Conservation (phyloP, 2,888 invertebrate genomes). For the Uloborus plumipes region DNA sequence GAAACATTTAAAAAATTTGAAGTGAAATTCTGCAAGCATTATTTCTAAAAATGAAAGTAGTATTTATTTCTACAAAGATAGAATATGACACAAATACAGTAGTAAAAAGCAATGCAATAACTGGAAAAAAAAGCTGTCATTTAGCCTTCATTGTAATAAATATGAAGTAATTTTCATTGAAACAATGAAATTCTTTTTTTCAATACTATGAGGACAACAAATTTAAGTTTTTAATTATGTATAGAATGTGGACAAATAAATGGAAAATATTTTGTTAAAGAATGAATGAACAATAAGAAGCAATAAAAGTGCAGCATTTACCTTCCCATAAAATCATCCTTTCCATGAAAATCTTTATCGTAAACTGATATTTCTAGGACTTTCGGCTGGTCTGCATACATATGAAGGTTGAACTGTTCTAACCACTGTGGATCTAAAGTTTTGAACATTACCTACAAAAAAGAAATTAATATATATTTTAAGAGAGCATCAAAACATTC, state of each 20-base stretch:
- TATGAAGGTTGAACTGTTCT: conserved; percentile 96
- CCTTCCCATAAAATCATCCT: conserved; percentile 90
- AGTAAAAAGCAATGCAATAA: no score
- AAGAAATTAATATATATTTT: neutral
- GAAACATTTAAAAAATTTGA: no score
- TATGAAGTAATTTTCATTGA: no score
- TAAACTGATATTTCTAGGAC: conserved; percentile 91
- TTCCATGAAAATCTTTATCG: conserved; percentile 87
- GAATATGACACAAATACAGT: no score
- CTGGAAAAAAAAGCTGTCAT: no score
- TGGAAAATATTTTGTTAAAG: neutral
- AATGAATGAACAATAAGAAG: neutral
- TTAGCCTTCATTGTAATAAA: no score
- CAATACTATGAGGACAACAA: no score
- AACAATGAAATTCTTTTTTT: no score
- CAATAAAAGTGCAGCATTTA: conserved; percentile 70
- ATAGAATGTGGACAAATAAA: neutral
- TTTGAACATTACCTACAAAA: conserved; percentile 76
- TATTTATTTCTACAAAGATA: no score
- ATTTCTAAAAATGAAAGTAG: no score
- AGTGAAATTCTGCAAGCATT: no score
- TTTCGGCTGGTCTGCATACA: conserved; percentile 94
- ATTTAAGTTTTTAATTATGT: neutral
- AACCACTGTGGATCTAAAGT: conserved; percentile 91
- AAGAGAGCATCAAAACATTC: no score